Conservation (phyloP, 2,113 vertebrate genomes). For the Cromileptes altivelis region DNA sequence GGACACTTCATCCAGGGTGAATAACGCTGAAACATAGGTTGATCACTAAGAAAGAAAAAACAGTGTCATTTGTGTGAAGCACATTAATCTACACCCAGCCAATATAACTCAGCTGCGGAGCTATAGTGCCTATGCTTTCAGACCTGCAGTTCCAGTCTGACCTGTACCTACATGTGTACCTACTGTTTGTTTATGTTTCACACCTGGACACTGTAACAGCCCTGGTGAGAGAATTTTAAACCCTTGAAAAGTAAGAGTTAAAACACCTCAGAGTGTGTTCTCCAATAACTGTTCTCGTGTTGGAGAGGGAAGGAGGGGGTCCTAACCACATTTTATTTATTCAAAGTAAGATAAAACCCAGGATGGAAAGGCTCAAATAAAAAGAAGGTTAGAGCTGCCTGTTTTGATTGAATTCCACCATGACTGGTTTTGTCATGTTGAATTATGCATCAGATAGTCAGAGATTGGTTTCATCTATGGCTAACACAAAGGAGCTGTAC, state of each 20-base stretch:
- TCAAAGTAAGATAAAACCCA: too few relatives aligned
- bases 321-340: too few relatives aligned
- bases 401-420: too few relatives aligned
- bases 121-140: too few relatives aligned
- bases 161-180: not conserved
- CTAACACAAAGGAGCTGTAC: conserved; percentile 14
- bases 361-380: too few relatives aligned
- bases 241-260: too few relatives aligned
- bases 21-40: not conserved
- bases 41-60: not conserved
- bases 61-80: not conserved
- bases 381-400: too few relatives aligned
- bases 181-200: too few relatives aligned
- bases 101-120: not conserved
- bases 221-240: not conserved
- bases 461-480: not conserved
- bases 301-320: too few relatives aligned
- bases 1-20: not conserved
- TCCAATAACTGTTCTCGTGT: too few relatives aligned
- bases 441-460: conserved; percentile 1
- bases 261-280: too few relatives aligned
- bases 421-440: not conserved
- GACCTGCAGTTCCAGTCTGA: not conserved
- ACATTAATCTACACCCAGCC: not conserved
- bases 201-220: not conserved